These are phyloP conservation scores for Bombus sibiricus DNA, from an alignment of 1,140 invertebrate genomes.

Conservation along the genomic window DNA sequence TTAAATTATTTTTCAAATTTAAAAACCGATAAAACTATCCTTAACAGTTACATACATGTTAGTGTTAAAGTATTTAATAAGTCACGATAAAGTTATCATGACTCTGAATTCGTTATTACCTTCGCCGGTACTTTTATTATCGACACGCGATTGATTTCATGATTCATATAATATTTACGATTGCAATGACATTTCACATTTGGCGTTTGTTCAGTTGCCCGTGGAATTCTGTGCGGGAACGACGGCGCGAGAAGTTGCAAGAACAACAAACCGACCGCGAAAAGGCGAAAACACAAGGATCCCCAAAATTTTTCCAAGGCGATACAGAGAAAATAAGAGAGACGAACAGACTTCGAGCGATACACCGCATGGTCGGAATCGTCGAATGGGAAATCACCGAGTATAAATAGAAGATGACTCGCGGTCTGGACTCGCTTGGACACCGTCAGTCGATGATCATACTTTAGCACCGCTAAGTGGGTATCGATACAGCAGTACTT, in stretches of 20 bases:
- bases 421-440: constrained; percentile 60
- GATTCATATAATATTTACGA: background rate
- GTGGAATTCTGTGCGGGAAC: background rate
- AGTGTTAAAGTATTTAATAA: too few species aligned
- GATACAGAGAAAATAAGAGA: constrained; percentile 41
- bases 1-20: background rate
- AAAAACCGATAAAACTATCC: background rate
- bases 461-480: constrained; percentile 17
- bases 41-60: too few species aligned
- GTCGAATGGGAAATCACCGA: constrained; percentile 68
- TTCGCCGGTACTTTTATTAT: background rate
- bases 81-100: background rate
- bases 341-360: constrained; percentile 29
- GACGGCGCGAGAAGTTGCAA: background rate
- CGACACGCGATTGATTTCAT: background rate
- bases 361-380: constrained; percentile 50
- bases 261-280: background rate
- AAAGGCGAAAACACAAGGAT: background rate
- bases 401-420: constrained; percentile 77
- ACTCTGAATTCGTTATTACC: background rate
- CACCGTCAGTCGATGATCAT: constrained; percentile 61
- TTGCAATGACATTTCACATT: background rate
- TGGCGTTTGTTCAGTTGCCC: background rate
- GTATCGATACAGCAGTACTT: constrained; percentile 32
- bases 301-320: constrained; percentile 47